These are phyloP conservation scores for Melanerpes aurifrons DNA, from an alignment of 2,113 vertebrate genomes.

Conservation along the genomic window DNA sequence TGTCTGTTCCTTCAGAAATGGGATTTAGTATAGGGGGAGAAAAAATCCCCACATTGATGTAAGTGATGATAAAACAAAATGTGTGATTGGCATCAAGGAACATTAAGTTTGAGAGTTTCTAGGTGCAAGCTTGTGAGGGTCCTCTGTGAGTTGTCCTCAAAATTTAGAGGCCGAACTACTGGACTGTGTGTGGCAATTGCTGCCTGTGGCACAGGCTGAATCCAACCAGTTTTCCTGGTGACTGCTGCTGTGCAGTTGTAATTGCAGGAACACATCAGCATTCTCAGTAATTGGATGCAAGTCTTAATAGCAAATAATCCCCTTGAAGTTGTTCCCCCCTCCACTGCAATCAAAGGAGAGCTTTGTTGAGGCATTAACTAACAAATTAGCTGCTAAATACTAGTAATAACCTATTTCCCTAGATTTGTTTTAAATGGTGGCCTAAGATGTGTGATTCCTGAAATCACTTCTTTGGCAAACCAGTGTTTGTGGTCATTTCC, in stretches of 20 bases:
- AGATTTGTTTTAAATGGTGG: conserved; percentile 64
- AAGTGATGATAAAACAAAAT: not conserved
- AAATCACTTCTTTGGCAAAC: conserved; percentile 29
- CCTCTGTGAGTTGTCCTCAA: not conserved
- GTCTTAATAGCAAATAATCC: conserved; percentile 60
- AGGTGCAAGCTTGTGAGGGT: not conserved
- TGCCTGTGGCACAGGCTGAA: not conserved
- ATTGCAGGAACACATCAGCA: conserved; percentile 21
- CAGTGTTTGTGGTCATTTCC: conserved; percentile 7
- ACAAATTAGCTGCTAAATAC: conserved; percentile 58
- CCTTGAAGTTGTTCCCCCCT: conserved; percentile 35
- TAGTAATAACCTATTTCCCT: conserved; percentile 48
- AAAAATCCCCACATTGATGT: not conserved
- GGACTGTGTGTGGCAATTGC: not conserved
- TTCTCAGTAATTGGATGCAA: conserved; percentile 9
- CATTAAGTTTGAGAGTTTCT: not conserved
- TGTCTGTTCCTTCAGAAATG: not conserved
- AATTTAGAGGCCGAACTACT: not conserved
- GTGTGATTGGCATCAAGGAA: not conserved
- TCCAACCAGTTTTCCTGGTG: not conserved
- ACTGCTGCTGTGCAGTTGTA: conserved; percentile 9
- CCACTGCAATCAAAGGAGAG: conserved; percentile 37
- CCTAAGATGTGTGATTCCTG: conserved; percentile 10
- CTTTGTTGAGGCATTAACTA: conserved; percentile 62
- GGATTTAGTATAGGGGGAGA: not conserved